Percentiles rank a stretch among this genome's conserved stretches.
These are phyloP conservation scores for Erpobdella octoculata DNA, from an alignment of 2,888 invertebrate species.

Conservation along the genomic window DNA sequence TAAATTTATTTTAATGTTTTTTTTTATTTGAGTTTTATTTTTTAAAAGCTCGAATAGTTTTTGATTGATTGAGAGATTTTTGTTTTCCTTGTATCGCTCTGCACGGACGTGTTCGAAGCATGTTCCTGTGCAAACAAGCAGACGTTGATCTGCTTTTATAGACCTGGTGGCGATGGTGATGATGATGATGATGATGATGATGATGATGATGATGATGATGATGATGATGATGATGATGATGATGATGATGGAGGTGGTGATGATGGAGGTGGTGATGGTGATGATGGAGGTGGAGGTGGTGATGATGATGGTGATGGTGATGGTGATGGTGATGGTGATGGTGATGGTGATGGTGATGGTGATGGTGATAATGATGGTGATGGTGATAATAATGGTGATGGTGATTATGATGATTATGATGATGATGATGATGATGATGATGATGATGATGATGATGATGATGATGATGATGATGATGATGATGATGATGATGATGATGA, in stretches of 20 bases:
- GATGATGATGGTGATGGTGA: constrained; percentile 23
- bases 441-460: constrained; percentile 20
- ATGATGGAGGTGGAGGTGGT: constrained; percentile 23
- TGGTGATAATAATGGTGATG: constrained; percentile 22
- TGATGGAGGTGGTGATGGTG: constrained; percentile 27
- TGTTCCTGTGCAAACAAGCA: no score
- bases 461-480: constrained; percentile 20
- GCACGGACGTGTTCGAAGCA: no score
- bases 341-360: neutral
- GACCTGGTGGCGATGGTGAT: no score
- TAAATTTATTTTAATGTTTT: no score
- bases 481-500: constrained; percentile 19
- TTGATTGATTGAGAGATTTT: no score
- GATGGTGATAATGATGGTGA: neutral
- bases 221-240: constrained; percentile 29
- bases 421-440: constrained; percentile 9
- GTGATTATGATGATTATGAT: neutral
- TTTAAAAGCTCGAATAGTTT: no score
- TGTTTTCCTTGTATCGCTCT: no score
- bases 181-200: constrained; percentile 28
- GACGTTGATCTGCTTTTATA: no score
- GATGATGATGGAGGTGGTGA: constrained; percentile 22
- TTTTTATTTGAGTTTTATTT: no score
- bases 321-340: neutral
- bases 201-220: constrained; percentile 30